Percentiles rank a stretch among this genome's conserved stretches.
Conservation (phyloP, 2,797 vertebrate species). For the Thamnophis elegans region DNA sequence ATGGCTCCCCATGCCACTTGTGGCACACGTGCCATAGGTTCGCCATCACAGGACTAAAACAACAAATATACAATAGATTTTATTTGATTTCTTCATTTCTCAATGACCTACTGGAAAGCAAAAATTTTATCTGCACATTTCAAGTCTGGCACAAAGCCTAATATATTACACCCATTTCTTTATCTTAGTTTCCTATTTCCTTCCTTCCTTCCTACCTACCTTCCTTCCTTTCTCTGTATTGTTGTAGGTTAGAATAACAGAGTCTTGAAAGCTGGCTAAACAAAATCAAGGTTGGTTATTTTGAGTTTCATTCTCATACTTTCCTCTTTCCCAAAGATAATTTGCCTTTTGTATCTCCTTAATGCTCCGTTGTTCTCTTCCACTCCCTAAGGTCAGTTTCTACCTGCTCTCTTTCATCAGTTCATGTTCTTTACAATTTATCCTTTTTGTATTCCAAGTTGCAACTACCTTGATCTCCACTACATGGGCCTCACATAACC, state of each 20-base stretch:
- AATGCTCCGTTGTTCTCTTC: neutral
- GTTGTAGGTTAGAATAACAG: neutral
- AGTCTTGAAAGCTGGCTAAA: neutral
- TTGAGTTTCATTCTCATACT: neutral
- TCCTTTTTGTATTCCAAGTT: neutral
- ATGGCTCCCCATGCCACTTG: too few relatives aligned
- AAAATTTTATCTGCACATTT: neutral
- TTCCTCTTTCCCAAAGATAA: neutral
- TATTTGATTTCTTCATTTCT: neutral
- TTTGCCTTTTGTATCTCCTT: neutral
- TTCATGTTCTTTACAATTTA: neutral
- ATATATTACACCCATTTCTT: neutral
- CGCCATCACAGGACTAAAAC: neutral
- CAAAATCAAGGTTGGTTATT: neutral
- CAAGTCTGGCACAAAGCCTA: neutral
- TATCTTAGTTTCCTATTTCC: neutral
- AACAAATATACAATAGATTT: neutral
- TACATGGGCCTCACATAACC: neutral
- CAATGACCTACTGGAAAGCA: neutral
- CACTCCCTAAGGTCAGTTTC: neutral
- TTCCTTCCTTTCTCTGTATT: neutral
- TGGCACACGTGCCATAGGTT: too few relatives aligned
- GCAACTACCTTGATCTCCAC: neutral
- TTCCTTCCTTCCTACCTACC: too few relatives aligned
- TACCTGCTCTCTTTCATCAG: neutral